These are phyloP conservation scores for Drosophila sucinea DNA, from an alignment of 1,140 invertebrate genomes.

Conservation along the genomic window DNA sequence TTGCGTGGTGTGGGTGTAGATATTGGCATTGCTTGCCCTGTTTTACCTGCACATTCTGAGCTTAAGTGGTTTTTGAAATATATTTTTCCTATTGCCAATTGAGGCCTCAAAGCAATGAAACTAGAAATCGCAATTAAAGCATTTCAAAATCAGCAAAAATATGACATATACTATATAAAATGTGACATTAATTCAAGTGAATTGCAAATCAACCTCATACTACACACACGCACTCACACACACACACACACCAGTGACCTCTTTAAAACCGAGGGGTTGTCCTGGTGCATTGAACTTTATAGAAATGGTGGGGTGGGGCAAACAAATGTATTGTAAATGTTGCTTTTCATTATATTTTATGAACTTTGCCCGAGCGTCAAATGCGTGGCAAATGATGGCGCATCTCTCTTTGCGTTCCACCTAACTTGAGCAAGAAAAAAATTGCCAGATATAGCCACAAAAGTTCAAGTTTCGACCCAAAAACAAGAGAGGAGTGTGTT, in stretches of 20 bases:
- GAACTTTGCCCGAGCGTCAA: conserved; percentile 52
- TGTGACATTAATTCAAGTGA: conserved; percentile 38
- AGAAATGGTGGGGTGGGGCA: conserved; percentile 9
- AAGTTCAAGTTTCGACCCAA: conserved; percentile 46
- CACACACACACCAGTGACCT: no score
- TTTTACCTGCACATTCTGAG: neutral
- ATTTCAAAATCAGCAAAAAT: conserved; percentile 19
- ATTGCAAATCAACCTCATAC: neutral
- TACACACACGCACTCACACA: no score
- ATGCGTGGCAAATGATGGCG: conserved; percentile 44
- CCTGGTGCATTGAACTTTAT: conserved; percentile 57
- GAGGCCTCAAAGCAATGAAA: conserved; percentile 33
- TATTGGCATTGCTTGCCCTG: neutral
- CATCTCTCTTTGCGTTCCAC: conserved; percentile 8
- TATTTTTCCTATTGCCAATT: conserved; percentile 44
- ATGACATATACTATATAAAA: conserved; percentile 34
- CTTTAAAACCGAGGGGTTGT: no score
- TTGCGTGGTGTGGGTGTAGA: conserved; percentile 20
- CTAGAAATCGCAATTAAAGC: conserved; percentile 47
- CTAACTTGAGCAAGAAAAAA: conserved; percentile 25
- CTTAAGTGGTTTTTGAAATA: conserved; percentile 66
- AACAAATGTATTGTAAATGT: conserved; percentile 49
- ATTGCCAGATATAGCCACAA: conserved; percentile 34
- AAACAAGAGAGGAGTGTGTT: neutral
- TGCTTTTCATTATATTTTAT: conserved; percentile 78